phyloP scores from a whole-genome alignment of 2,113 vertebrate genomes.

The Oreochromis spilurus region DNA sequence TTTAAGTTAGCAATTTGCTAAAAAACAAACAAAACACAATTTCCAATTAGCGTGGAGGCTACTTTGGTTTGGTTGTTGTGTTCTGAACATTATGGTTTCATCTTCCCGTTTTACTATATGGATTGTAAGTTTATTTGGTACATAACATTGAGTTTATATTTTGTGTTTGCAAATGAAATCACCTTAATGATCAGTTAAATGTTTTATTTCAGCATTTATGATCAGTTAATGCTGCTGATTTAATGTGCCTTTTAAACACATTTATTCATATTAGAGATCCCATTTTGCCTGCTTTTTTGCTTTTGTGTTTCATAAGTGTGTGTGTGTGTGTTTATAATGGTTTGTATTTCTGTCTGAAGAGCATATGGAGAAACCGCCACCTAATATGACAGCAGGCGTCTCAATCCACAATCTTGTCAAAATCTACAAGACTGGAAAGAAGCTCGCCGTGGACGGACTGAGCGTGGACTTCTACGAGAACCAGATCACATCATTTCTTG shows the following conservation, averaged over 20 bases:
- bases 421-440: constrained; percentile 91
- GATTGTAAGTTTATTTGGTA: neutral
- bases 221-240: neutral
- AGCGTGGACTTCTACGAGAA: constrained; percentile 92
- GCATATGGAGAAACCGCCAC: constrained; percentile 83
- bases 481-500: constrained; percentile 97
- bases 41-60: neutral
- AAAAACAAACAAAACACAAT: neutral
- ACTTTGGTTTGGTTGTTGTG: neutral
- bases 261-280: neutral
- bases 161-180: neutral
- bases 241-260: neutral
- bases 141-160: neutral
- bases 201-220: neutral
- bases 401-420: constrained; percentile 92
- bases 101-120: neutral
- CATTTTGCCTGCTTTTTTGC: neutral
- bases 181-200: neutral
- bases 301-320: neutral
- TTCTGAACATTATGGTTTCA: neutral
- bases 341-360: constrained; percentile 60
- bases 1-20: neutral
- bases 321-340: neutral
- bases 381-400: constrained; percentile 82
- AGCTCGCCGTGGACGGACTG: constrained; percentile 90